Percentiles rank a stretch among this genome's conserved stretches.
Evolutionary conservation across 1,140 invertebrate species (phyloP).

Genomic region (Solenopsis fugax): DNA sequence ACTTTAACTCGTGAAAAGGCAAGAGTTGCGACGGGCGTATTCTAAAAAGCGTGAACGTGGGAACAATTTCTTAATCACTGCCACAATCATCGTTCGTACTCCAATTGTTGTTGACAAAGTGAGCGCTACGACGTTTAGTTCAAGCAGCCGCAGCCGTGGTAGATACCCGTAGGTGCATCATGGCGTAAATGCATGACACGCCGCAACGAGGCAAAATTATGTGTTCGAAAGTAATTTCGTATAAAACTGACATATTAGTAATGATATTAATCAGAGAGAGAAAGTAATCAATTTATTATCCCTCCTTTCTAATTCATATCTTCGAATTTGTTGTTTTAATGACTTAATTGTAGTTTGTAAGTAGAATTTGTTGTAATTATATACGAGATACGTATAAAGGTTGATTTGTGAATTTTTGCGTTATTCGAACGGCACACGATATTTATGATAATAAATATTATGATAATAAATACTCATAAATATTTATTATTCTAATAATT

Average conservation of each 20-base stretch:
- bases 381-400: not conserved
- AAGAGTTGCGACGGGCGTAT: conserved; percentile 1
- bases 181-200: not conserved
- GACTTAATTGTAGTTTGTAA: not conserved
- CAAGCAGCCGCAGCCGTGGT: not conserved
- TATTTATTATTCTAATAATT: no score
- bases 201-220: not conserved
- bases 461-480: no score
- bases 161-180: not conserved
- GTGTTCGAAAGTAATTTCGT: not conserved
- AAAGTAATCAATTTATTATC: conserved; percentile 20
- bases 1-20: conserved; percentile 62
- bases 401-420: not conserved
- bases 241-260: not conserved
- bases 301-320: not conserved
- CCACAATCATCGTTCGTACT: conserved; percentile 57
- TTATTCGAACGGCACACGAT: no score
- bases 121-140: conserved; percentile 64
- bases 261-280: conserved; percentile 6
- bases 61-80: conserved; percentile 54
- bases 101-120: conserved; percentile 71
- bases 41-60: conserved; percentile 76
- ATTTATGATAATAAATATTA: no score
- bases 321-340: not conserved
- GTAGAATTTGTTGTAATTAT: not conserved